Evolutionary conservation across 2,888 invertebrate genomes (phyloP), one percentile per base, ranked within the genome.

Genomic region (Muscina levida): DNA sequence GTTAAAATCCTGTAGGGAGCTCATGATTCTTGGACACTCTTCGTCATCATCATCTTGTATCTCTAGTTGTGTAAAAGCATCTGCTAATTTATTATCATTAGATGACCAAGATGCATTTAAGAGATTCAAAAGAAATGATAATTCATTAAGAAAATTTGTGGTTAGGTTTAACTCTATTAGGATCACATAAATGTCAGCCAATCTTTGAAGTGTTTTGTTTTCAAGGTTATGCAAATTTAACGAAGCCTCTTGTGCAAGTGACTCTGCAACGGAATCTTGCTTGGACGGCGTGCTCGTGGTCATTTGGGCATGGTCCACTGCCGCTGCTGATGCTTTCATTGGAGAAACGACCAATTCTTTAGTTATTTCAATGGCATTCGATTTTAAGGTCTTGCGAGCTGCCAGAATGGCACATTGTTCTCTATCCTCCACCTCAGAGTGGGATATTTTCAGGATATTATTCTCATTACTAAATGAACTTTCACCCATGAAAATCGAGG

Each of bases 1-100:
- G 82, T 94, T 93, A 71, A 93, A 89, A 6, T 89, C 90, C 81
- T 91, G 91, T 11, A 93, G 84, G 62, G 93, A 84, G 86, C 85
- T 88, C 17, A 90, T 87, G 10, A 79, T 66, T 24, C 53, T 44
- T 11, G 2, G 11, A 1, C 37, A 22, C 5, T 62, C 4, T n/a
- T 46, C 46, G 0, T 17, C 19, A n/a, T 77, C 5, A n/a, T n/a
- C n/a, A 31, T 8, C 8, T 57, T 76, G 15, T 72, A 78, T 44
- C 51, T 75, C 37, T 26, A 77, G 1, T 13, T 74, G 24, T 59
- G 17, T 51, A 31, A 77, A n/a, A 57, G 53, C 17, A 48, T 56
- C 70, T 13, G 24, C 53, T 31, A 65, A 1, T 1, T 11, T 72
- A 13, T 62, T 17, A 0, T 53, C 26, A 5, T 15, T 5, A 15